These are phyloP conservation scores for Drosophila pegasa DNA, from an alignment of 2,888 invertebrate genomes.

Conservation along the genomic window DNA sequence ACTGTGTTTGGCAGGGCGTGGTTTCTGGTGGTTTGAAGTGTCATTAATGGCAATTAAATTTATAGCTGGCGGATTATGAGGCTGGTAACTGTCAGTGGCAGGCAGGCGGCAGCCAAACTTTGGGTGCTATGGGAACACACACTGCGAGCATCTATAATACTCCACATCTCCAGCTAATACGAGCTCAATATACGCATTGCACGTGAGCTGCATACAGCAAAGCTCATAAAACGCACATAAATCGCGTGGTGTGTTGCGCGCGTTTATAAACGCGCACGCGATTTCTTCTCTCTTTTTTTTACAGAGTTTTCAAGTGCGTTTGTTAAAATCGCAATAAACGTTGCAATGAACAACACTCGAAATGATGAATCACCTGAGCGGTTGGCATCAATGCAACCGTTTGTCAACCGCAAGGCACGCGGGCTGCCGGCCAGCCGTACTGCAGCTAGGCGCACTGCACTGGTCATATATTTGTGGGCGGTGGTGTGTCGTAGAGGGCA, in stretches of 20 bases:
- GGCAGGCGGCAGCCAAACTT: conserved; percentile 27
- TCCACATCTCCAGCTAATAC: not conserved
- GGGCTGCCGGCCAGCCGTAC: conserved; percentile 17
- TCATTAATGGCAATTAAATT: conserved; percentile 77
- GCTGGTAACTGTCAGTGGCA: conserved; percentile 73
- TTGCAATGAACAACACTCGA: conserved; percentile 83
- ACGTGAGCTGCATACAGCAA: conserved; percentile 27
- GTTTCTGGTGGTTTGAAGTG: conserved; percentile 53
- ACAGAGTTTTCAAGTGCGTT: conserved; percentile 74
- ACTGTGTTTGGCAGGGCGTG: conserved; percentile 58
- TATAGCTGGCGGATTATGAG: conserved; percentile 72
- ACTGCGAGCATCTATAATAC: not conserved
- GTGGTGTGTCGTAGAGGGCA: conserved; percentile 23
- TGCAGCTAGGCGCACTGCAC: conserved; percentile 44
- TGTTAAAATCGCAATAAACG: conserved; percentile 84
- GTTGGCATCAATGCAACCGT: conserved; percentile 72
- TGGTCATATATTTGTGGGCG: conserved; percentile 56
- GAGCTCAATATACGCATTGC: not conserved
- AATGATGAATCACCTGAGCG: conserved; percentile 83
- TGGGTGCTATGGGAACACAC: conserved; percentile 5
- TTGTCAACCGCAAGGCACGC: conserved; percentile 74
- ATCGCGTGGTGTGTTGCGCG: conserved; percentile 15
- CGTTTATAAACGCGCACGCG: conserved; percentile 27
- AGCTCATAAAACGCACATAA: conserved; percentile 24
- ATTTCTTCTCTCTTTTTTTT: conserved; percentile 10